These are phyloP conservation scores for Scaptomyza polygonia DNA, from an alignment of 2,888 invertebrate genomes.

Conservation along the genomic window DNA sequence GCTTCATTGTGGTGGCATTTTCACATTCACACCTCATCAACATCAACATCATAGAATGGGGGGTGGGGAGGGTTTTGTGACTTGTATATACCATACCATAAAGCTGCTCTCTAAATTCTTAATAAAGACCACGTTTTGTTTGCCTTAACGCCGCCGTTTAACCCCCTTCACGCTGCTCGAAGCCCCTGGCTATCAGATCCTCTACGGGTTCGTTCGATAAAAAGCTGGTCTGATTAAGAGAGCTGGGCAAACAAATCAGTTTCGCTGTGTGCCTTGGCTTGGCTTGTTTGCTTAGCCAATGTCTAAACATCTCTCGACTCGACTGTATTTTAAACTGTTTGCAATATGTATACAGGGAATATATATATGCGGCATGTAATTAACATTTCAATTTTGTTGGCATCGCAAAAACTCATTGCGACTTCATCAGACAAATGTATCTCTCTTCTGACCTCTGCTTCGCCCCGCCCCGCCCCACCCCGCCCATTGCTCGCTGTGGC, in stretches of 20 bases:
- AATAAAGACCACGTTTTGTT: constrained; percentile 59
- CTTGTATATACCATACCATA: constrained; percentile 34
- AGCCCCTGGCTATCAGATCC: constrained; percentile 41
- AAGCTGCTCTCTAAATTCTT: constrained; percentile 34
- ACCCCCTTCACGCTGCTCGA: constrained; percentile 10
- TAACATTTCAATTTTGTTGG: constrained; percentile 73
- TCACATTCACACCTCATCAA: constrained; percentile 82
- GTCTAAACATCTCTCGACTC: constrained; percentile 67
- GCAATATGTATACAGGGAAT: constrained; percentile 19
- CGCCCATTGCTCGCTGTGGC: constrained; percentile 29
- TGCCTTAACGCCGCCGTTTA: constrained; percentile 58
- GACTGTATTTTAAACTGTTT: constrained; percentile 78
- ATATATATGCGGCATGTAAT: constrained; percentile 54
- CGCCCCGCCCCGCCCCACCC: not conserved
- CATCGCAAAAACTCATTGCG: constrained; percentile 6
- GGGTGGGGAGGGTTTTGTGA: constrained; percentile 4
- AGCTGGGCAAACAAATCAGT: constrained; percentile 75
- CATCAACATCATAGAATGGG: constrained; percentile 20
- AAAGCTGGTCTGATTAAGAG: constrained; percentile 72
- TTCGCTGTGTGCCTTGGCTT: constrained; percentile 34
- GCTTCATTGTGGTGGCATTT: constrained; percentile 67
- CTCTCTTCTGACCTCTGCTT: constrained; percentile 61
- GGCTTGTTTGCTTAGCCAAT: constrained; percentile 71
- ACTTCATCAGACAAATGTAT: constrained; percentile 66
- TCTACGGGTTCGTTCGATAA: constrained; percentile 45